phyloP scores from a whole-genome alignment of 1,140 invertebrate genomes.

The Drosophila willistoni region DNA sequence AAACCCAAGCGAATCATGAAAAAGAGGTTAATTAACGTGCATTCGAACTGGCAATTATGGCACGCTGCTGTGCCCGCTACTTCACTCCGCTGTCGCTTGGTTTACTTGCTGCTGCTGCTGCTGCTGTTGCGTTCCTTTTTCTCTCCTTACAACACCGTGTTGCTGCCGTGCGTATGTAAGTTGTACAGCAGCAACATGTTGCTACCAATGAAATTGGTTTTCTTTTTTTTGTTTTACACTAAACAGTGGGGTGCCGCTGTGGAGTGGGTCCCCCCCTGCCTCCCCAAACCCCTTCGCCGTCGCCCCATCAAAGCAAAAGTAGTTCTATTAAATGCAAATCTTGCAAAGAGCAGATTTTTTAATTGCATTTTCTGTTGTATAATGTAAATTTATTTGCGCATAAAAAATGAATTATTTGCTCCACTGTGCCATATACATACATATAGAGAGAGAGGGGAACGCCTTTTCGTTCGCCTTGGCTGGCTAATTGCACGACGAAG shows the following conservation, averaged over 20 bases:
- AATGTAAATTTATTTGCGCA: slow-evolving; percentile 57
- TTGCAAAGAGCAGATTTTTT: slow-evolving; percentile 44
- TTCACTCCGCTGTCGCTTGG: background rate
- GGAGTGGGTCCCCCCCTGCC: no score
- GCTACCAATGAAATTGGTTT: slow-evolving; percentile 38
- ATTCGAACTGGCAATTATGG: slow-evolving; percentile 80
- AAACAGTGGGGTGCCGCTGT: slow-evolving; percentile 13
- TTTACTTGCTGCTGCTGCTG: background rate
- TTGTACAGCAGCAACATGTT: slow-evolving; percentile 18
- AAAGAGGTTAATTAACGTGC: slow-evolving; percentile 82
- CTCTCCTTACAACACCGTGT: slow-evolving; percentile 25
- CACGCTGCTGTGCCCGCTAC: slow-evolving; percentile 56
- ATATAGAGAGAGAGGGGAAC: slow-evolving; percentile 27
- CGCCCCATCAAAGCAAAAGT: slow-evolving; percentile 22
- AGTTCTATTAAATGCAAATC: slow-evolving; percentile 76
- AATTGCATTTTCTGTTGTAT: slow-evolving; percentile 55
- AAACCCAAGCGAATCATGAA: slow-evolving; percentile 62
- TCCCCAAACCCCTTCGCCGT: no score
- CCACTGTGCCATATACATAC: slow-evolving; percentile 45
- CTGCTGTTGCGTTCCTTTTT: slow-evolving; percentile 3
- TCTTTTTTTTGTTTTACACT: background rate
- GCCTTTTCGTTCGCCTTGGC: slow-evolving; percentile 65
- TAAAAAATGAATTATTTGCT: slow-evolving; percentile 52
- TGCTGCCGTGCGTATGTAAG: slow-evolving; percentile 33
- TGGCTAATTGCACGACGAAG: slow-evolving; percentile 60